Evolutionary conservation across 2,888 invertebrate species (phyloP).

Genomic region (Hecatera dysodea): DNA sequence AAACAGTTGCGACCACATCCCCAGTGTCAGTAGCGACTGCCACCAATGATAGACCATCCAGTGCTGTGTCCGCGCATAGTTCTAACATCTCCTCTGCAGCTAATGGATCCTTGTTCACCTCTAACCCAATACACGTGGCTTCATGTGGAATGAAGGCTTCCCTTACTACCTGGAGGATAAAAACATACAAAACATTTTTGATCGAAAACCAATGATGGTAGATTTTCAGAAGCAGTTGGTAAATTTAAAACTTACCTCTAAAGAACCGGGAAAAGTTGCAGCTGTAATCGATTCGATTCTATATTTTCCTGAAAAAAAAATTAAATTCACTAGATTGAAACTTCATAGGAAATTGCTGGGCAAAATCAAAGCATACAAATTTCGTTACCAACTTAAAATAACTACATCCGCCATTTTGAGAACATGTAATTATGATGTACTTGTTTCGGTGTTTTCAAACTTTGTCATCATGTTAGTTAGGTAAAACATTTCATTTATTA

Average conservation of each 20-base stretch:
- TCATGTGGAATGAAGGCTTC: conserved; percentile 92
- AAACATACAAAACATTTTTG: not conserved
- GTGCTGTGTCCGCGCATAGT: conserved; percentile 90
- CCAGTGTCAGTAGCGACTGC: conserved; percentile 90
- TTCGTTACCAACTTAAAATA: too few species aligned
- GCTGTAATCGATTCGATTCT: conserved; percentile 90
- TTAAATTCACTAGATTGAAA: not conserved
- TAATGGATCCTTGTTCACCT: conserved; percentile 89
- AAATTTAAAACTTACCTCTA: conserved; percentile 84
- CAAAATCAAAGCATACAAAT: not conserved
- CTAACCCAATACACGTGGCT: conserved; percentile 90
- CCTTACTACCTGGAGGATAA: conserved; percentile 81
- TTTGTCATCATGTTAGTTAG: too few species aligned
- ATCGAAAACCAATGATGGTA: not conserved
- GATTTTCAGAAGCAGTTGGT: not conserved
- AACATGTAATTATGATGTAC: too few species aligned
- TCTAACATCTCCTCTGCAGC: conserved; percentile 91
- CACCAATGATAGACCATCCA: conserved; percentile 92
- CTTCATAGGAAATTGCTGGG: too few species aligned
- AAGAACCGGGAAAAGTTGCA: conserved; percentile 90
- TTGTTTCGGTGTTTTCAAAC: too few species aligned
- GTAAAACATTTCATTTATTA: not conserved
- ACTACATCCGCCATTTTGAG: too few species aligned
- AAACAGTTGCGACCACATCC: conserved; percentile 91
- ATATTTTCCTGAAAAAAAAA: conserved; percentile 87